Conservation (phyloP, 2,888 invertebrate genomes). For the Athrips mouffetella region DNA sequence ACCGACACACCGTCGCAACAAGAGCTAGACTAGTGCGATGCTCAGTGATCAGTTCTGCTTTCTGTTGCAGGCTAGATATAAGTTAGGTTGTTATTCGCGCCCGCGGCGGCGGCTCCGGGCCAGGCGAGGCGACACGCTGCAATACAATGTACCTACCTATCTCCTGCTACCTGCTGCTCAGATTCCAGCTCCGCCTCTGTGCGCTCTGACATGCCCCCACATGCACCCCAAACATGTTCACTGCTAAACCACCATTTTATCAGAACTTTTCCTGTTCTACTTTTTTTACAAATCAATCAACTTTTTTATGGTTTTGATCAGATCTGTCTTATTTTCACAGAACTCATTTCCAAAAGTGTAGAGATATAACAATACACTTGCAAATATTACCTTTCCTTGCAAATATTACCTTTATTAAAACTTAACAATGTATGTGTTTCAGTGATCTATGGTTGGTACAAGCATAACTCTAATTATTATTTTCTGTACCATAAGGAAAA, state of each 20-base stretch:
- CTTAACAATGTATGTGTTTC: too few relatives aligned
- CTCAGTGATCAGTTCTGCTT: conserved; percentile 75
- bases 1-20: conserved; percentile 19
- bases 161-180: conserved; percentile 13
- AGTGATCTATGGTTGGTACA: too few relatives aligned
- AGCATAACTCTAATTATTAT: too few relatives aligned
- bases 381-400: too few relatives aligned
- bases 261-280: too few relatives aligned
- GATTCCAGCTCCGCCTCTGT: conserved; percentile 11
- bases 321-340: background rate
- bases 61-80: conserved; percentile 76
- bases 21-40: conserved; percentile 33
- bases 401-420: too few relatives aligned
- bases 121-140: conserved; percentile 7
- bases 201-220: background rate
- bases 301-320: background rate
- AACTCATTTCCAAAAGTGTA: background rate
- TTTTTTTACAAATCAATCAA: background rate
- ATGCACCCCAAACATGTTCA: too few relatives aligned
- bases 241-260: too few relatives aligned
- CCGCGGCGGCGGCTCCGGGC: conserved; percentile 24
- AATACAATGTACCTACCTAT: conserved; percentile 20
- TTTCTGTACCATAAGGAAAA: too few relatives aligned
- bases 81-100: conserved; percentile 64
- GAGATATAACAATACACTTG: too few relatives aligned